Evolutionary conservation across 2,888 invertebrate species (phyloP), one percentile per base, ranked within the genome.

Genomic region (Abrostola tripartita): DNA sequence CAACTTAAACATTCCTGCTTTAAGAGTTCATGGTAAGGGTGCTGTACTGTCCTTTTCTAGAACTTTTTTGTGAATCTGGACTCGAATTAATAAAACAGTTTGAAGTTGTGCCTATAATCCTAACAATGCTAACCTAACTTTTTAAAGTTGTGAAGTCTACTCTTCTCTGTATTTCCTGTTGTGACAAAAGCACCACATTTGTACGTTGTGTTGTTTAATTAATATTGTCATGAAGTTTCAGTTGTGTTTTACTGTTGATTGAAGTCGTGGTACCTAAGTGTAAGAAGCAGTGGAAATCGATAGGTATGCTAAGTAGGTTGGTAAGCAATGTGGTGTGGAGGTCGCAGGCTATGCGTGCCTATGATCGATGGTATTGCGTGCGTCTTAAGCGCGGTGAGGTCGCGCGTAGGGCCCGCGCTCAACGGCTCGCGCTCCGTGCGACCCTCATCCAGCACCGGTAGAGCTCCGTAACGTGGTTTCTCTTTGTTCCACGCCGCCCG

Each of bases 291-390:
- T 60, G 68, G 81, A 85, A 82, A 90, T 91, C 87, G 84, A 88
- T 91, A 90, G 88, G 84, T 82, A 84, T 24, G 24, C 24, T 24
- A 90, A 90, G 84, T 85, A 83, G 85, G 87, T 88, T 85, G 81
- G 83, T 77, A 80, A 80, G 85, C 78, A 81, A 81, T 85, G 83
- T 86, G 85, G 82, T 86, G 85, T 85, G 83, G 88, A 85, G 85
- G 86, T 88, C 85, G 85, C 82, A 74, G 68, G 74, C 74, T 75
- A 86, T 90, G 91, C 92, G 91, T 92, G 92, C 79, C 85, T 83
- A 85, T 90, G 90, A 90, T 90, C 89, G 90, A 90, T 91, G 90
- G 82, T 85, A 78, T 90, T 87, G 91, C 91, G 92, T 91, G 79
- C 75, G 78, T 81, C 84, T 84, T 77, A 73, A 68, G 79, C 79